Evolutionary conservation across 2,888 invertebrate genomes (phyloP).

Genomic region (Chironomus tentans): DNA sequence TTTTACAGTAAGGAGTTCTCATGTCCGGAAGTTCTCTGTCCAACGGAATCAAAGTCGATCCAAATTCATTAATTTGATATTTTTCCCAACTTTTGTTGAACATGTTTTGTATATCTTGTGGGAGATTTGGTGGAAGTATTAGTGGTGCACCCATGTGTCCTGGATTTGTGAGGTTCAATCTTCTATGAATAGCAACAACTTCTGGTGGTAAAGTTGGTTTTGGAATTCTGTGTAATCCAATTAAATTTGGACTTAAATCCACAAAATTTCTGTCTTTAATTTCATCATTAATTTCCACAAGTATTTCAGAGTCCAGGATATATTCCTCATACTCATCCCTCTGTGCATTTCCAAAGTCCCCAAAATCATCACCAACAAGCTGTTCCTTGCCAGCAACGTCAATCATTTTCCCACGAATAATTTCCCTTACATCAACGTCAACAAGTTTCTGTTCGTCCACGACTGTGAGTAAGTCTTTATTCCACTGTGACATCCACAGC

Average conservation of each 20-base stretch:
- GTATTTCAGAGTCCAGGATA: no score
- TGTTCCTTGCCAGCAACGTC: background rate
- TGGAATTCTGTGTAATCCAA: background rate
- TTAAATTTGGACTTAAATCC: background rate
- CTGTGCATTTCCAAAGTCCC: background rate
- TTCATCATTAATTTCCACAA: background rate
- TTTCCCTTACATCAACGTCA: background rate
- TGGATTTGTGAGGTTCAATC: background rate
- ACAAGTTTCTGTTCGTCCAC: background rate
- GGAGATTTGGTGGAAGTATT: background rate
- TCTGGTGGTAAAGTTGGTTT: background rate
- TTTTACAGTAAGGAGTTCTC: background rate
- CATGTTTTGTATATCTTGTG: background rate
- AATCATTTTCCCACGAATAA: background rate
- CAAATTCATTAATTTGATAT: slow-evolving; percentile 4
- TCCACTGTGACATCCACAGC: background rate
- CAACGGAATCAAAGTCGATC: background rate
- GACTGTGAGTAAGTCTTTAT: background rate
- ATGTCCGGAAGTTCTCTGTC: background rate
- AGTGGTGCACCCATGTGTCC: background rate
- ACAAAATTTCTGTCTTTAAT: background rate
- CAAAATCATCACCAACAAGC: background rate
- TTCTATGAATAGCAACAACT: background rate
- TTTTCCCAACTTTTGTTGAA: background rate
- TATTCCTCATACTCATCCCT: background rate